Percentiles rank a stretch among this genome's conserved stretches.
Conservation (phyloP, 2,797 vertebrate genomes). For the Coccyzus lansbergi region DNA sequence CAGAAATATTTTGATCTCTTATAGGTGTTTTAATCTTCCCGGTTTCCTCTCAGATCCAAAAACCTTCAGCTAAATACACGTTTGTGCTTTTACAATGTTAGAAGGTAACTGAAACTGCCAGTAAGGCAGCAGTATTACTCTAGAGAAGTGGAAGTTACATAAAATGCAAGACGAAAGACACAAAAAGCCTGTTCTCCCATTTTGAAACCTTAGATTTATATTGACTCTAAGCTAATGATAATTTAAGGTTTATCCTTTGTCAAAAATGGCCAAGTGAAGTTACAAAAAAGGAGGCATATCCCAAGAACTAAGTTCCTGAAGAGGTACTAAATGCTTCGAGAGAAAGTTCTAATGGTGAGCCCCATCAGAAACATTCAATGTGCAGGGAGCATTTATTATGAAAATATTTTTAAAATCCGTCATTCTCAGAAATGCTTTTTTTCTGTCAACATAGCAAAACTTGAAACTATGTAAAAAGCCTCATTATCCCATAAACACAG, state of each 20-base stretch:
- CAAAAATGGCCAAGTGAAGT: background rate
- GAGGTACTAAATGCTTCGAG: background rate
- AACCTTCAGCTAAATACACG: background rate
- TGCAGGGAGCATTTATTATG: slow-evolving; percentile 31
- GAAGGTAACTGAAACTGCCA: background rate
- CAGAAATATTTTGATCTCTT: background rate
- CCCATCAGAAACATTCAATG: background rate
- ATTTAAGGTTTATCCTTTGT: background rate
- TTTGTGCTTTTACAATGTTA: background rate
- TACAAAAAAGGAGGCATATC: background rate
- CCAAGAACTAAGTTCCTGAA: background rate
- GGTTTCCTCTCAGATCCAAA: background rate
- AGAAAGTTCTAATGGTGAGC: background rate
- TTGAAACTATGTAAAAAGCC: slow-evolving; percentile 47
- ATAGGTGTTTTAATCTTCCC: background rate
- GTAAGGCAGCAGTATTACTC: background rate
- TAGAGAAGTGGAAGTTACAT: background rate
- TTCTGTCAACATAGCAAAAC: slow-evolving; percentile 57
- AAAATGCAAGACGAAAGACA: background rate
- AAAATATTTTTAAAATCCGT: slow-evolving; percentile 30
- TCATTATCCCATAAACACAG: slow-evolving; percentile 65
- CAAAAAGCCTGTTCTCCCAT: background rate
- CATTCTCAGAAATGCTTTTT: slow-evolving; percentile 14
- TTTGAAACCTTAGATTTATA: background rate
- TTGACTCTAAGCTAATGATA: background rate